A percentile compares a stretch with the other conserved stretches of the same genome.
Evolutionary conservation across 2,113 vertebrate species (phyloP).

Genomic region (Anhinga anhinga): DNA sequence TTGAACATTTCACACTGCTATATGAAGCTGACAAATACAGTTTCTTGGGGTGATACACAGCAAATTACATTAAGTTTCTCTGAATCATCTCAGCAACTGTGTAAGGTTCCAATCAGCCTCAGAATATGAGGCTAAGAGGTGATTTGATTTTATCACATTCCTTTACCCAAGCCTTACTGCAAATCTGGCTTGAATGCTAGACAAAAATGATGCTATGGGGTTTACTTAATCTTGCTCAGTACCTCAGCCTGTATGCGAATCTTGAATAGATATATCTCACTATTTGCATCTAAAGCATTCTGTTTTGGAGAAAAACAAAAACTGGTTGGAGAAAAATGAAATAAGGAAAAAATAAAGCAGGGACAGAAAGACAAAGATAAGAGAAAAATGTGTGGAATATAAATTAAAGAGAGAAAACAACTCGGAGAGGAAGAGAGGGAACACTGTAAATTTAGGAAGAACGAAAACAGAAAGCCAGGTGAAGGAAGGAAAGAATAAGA

Average conservation of each 20-base stretch:
- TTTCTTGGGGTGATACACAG: constrained; percentile 9
- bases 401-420: not conserved
- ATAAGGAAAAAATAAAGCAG: not conserved
- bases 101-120: constrained; percentile 11
- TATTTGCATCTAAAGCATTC: not conserved
- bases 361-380: not conserved
- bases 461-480: not conserved
- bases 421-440: not conserved
- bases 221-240: not conserved
- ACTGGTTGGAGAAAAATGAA: not conserved
- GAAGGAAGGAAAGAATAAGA: not conserved
- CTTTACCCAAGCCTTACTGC: not conserved
- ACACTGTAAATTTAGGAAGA: not conserved
- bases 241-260: not conserved
- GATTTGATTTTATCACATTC: constrained; percentile 46
- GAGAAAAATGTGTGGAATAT: not conserved
- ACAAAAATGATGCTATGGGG: constrained; percentile 14
- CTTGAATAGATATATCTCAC: not conserved
- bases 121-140: constrained; percentile 27
- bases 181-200: constrained; percentile 16
- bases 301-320: not conserved
- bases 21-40: not conserved
- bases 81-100: constrained; percentile 29
- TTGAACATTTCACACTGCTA: not conserved
- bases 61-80: constrained; percentile 50